These are phyloP conservation scores for Coilia nasus DNA, from an alignment of 2,797 vertebrate species.

Conservation along the genomic window DNA sequence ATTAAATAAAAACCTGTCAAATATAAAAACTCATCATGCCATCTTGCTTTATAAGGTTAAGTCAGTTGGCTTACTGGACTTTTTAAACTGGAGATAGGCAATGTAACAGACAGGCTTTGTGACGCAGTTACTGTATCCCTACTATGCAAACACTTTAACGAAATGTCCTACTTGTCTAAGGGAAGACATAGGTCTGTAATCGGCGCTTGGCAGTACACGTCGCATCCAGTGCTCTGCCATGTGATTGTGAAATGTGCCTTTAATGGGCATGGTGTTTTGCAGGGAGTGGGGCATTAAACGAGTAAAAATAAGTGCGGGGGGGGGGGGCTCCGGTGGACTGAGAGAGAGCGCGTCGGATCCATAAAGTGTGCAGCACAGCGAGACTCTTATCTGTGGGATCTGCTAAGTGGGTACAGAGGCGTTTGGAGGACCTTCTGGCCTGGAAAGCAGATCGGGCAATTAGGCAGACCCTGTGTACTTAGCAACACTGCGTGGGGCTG, in stretches of 20 bases:
- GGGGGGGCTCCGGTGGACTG: background rate
- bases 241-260: constrained; percentile 6
- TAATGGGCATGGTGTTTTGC: constrained; percentile 4
- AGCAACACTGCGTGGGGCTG: constrained; percentile 74
- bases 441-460: constrained; percentile 79
- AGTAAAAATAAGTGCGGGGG: constrained; percentile 13
- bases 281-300: constrained; percentile 13
- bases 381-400: constrained; percentile 40
- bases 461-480: constrained; percentile 73
- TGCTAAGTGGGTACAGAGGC: constrained; percentile 59
- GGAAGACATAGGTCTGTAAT: too few relatives aligned
- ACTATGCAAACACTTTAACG: background rate
- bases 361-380: constrained; percentile 23
- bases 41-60: background rate
- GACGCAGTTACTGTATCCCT: background rate
- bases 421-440: constrained; percentile 61
- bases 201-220: background rate
- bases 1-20: background rate
- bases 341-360: background rate
- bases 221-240: background rate
- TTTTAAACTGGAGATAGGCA: background rate
- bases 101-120: background rate
- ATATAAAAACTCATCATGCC: background rate
- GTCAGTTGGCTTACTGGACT: background rate
- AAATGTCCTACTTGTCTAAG: too few relatives aligned